A percentile compares a stretch with the other conserved stretches of the same genome.
These are phyloP conservation scores for Archilochus colubris DNA, from an alignment of 2,113 vertebrate species.

Conservation along the genomic window DNA sequence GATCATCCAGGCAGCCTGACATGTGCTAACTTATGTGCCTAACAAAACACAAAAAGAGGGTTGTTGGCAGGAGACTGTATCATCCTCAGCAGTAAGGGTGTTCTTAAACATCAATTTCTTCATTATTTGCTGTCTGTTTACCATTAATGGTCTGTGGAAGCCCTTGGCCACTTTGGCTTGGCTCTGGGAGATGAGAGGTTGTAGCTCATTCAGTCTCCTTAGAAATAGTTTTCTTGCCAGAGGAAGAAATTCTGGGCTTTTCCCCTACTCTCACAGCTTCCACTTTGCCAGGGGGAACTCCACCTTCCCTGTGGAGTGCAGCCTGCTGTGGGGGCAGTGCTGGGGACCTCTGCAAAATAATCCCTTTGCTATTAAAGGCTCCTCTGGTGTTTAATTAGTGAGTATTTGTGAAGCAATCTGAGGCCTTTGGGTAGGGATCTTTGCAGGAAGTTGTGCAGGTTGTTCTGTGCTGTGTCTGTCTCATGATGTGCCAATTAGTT, in stretches of 20 bases:
- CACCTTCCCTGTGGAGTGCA: not conserved
- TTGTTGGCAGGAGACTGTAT: not conserved
- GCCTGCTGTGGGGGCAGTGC: not conserved
- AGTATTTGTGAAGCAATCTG: not conserved
- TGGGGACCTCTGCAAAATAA: not conserved
- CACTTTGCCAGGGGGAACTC: fast-evolving
- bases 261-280: not conserved
- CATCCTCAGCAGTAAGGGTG: fast-evolving
- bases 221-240: not conserved
- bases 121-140: not conserved
- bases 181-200: not conserved
- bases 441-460: not conserved
- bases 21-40: not conserved
- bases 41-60: not conserved
- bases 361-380: not conserved
- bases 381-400: not conserved
- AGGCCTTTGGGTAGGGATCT: not conserved
- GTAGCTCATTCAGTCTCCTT: not conserved
- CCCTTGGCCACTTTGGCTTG: not conserved
- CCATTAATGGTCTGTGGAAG: not conserved
- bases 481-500: not conserved
- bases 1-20: not conserved
- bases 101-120: not conserved
- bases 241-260: not conserved
- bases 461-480: not conserved